Percentiles rank a stretch among this genome's conserved stretches.
phyloP scores from a whole-genome alignment of 2,888 invertebrate species.

The Sisyra terminalis region DNA sequence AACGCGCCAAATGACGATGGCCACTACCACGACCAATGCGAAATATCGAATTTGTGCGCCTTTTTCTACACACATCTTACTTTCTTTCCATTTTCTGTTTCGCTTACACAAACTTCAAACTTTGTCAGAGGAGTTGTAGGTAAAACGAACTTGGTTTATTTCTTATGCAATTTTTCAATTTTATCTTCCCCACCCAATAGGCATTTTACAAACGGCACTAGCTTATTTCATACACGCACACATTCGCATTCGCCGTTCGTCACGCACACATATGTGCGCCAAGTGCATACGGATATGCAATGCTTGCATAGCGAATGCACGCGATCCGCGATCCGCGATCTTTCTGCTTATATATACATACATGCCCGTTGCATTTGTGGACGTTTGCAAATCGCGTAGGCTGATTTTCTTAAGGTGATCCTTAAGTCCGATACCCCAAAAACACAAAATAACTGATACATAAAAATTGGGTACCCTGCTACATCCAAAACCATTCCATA shows the following conservation, averaged over 20 bases:
- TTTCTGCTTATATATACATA: not conserved
- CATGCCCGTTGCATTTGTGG: not conserved
- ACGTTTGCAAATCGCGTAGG: constrained; percentile 5
- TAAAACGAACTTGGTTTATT: too few relatives aligned
- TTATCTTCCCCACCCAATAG: not conserved
- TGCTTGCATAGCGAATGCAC: too few relatives aligned
- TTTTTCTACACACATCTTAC: too few relatives aligned
- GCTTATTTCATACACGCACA: not conserved
- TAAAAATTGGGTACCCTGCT: too few relatives aligned
- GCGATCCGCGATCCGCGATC: not conserved
- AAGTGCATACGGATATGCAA: not conserved
- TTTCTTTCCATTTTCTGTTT: too few relatives aligned
- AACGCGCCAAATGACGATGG: too few relatives aligned
- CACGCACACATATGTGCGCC: not conserved
- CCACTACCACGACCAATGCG: too few relatives aligned
- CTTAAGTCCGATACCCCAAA: not conserved
- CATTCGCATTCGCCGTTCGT: not conserved
- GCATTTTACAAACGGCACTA: not conserved
- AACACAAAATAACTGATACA: too few relatives aligned
- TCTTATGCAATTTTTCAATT: constrained; percentile 6
- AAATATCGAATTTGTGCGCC: too few relatives aligned
- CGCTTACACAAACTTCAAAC: too few relatives aligned
- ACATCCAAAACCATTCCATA: too few relatives aligned
- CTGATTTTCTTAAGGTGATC: not conserved
- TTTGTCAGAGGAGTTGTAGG: too few relatives aligned